Evolutionary conservation across 2,888 invertebrate species (phyloP).

Genomic region (Odontocerum albicorne): DNA sequence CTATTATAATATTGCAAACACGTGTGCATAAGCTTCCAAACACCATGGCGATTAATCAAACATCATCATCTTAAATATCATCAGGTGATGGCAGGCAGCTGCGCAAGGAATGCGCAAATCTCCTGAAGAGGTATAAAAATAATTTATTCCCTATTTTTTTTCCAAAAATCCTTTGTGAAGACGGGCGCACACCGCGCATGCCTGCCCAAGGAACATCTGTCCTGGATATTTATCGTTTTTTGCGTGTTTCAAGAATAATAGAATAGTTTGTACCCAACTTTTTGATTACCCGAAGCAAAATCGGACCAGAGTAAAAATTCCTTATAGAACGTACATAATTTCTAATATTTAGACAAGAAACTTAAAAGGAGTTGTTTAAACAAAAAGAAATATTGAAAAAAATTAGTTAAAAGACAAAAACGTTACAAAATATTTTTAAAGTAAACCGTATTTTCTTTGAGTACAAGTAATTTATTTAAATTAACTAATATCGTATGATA

Average conservation of each 20-base stretch:
- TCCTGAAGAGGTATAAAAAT: conserved; percentile 11
- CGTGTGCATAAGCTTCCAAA: neutral
- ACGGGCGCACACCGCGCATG: conserved; percentile 14
- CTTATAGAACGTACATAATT: too few species aligned
- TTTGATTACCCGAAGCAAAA: too few species aligned
- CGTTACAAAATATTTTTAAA: too few species aligned
- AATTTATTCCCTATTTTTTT: conserved; percentile 11
- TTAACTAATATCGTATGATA: too few species aligned
- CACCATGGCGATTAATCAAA: neutral
- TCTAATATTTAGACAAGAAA: too few species aligned
- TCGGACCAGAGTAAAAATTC: too few species aligned
- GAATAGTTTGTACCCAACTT: conserved; percentile 1
- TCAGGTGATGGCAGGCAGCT: conserved; percentile 1
- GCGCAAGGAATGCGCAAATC: neutral
- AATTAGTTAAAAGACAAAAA: too few species aligned
- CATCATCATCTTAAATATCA: neutral
- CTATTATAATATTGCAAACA: neutral
- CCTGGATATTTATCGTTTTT: conserved; percentile 11
- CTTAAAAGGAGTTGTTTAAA: too few species aligned
- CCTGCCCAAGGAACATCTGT: conserved; percentile 17
- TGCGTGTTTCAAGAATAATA: conserved; percentile 10
- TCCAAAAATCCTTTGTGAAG: conserved; percentile 6
- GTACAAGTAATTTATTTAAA: too few species aligned
- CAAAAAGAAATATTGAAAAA: too few species aligned
- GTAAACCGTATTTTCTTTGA: too few species aligned